These are phyloP conservation scores for Oreortyx pictus DNA, from an alignment of 2,797 vertebrate species.

Conservation along the genomic window DNA sequence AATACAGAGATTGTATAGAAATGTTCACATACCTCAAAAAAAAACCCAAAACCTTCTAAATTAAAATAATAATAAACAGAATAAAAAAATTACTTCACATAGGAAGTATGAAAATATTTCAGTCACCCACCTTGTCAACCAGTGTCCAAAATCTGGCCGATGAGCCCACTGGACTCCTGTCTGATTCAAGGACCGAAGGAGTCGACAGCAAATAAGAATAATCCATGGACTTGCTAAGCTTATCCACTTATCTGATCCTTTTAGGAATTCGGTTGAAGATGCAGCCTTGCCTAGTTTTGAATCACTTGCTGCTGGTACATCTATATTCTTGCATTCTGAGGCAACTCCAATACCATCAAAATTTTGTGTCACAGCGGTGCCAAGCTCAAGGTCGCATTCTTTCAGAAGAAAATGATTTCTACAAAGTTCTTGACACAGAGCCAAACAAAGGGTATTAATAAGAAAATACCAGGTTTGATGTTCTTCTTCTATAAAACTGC, in stretches of 20 bases:
- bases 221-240: constrained; percentile 88
- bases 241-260: constrained; percentile 84
- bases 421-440: constrained; percentile 89
- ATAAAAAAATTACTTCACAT: neutral
- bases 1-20: neutral
- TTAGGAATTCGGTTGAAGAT: neutral
- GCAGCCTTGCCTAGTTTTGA: neutral
- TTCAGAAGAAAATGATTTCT: constrained; percentile 84
- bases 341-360: rapidly evolving
- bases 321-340: neutral
- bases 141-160: constrained; percentile 91
- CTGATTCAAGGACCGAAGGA: constrained; percentile 94
- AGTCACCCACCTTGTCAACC: constrained; percentile 90
- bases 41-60: neutral
- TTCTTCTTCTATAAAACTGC: constrained; percentile 97
- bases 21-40: neutral
- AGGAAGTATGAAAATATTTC: neutral
- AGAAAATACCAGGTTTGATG: constrained; percentile 99
- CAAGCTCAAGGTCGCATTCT: neutral
- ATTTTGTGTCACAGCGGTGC: constrained; percentile 10
- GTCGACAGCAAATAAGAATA: constrained; percentile 88
- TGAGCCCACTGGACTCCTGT: constrained; percentile 96
- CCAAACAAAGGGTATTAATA: constrained; percentile 90
- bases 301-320: neutral
- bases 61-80: no score